phyloP scores from a whole-genome alignment of 1,140 invertebrate genomes.

The Drosophila santomea region DNA sequence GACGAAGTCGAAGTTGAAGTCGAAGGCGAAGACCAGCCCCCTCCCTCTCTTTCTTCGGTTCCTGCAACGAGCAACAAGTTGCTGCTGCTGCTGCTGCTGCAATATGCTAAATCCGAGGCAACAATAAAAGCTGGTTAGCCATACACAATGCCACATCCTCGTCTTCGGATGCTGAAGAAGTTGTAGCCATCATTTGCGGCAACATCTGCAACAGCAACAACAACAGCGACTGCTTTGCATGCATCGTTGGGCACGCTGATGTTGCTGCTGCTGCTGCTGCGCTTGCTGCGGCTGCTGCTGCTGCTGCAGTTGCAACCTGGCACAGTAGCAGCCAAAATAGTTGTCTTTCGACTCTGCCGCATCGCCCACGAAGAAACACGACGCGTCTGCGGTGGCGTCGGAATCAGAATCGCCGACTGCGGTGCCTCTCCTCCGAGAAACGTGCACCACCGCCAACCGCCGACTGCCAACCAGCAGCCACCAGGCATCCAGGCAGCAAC shows the following conservation, averaged over 20 bases:
- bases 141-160: slow-evolving; percentile 48
- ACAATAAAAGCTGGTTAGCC: slow-evolving; percentile 48
- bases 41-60: background rate
- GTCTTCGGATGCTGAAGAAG: slow-evolving; percentile 64
- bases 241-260: slow-evolving; percentile 14
- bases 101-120: slow-evolving; percentile 47
- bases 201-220: slow-evolving; percentile 21
- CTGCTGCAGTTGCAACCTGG: slow-evolving; percentile 30
- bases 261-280: slow-evolving; percentile 9
- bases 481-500: slow-evolving; percentile 1
- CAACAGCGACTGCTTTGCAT: slow-evolving; percentile 14
- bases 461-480: background rate
- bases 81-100: slow-evolving; percentile 40
- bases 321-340: slow-evolving; percentile 81
- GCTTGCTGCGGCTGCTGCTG: slow-evolving; percentile 8
- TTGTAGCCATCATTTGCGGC: slow-evolving; percentile 48
- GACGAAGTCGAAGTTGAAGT: slow-evolving; percentile 38
- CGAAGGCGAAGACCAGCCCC: slow-evolving; percentile 15
- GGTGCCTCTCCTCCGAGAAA: slow-evolving; percentile 33
- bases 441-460: slow-evolving; percentile 22
- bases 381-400: slow-evolving; percentile 67
- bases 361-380: slow-evolving; percentile 78
- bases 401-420: slow-evolving; percentile 56
- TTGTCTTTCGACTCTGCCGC: slow-evolving; percentile 44
- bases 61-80: slow-evolving; percentile 35